Conservation (phyloP, 2,113 vertebrate species). For the Glaucomys volans region DNA sequence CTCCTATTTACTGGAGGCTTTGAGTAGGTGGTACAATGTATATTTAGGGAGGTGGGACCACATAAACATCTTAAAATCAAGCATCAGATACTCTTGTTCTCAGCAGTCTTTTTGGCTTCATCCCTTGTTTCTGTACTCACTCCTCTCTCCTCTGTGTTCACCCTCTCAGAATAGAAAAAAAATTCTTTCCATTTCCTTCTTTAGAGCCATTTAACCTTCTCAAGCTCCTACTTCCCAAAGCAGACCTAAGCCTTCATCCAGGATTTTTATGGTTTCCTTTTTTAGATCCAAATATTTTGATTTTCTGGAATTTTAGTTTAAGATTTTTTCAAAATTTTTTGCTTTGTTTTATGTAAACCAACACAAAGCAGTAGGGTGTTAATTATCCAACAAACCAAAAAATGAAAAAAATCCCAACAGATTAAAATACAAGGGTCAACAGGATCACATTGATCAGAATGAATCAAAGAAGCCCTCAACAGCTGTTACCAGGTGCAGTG, state of each 20-base stretch:
- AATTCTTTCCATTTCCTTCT: constrained; percentile 70
- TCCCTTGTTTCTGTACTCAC: neutral
- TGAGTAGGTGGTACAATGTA: neutral
- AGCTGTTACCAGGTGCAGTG: neutral
- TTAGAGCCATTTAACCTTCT: constrained; percentile 16
- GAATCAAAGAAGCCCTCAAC: neutral
- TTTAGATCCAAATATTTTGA: neutral
- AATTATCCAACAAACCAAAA: neutral
- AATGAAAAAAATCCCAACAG: neutral
- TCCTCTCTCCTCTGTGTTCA: neutral
- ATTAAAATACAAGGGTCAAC: neutral
- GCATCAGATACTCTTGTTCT: neutral
- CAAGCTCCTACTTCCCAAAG: constrained; percentile 21
- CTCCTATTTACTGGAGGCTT: neutral
- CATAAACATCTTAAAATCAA: neutral
- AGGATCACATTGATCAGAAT: neutral
- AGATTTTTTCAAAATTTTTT: neutral
- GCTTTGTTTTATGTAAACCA: neutral
- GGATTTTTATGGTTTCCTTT: constrained; percentile 31
- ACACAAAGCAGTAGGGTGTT: neutral
- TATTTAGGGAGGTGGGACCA: neutral
- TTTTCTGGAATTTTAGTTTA: constrained; percentile 55
- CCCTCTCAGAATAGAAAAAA: constrained; percentile 23
- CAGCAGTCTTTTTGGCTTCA: neutral
- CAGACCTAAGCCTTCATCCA: neutral